phyloP scores from a whole-genome alignment of 1,140 invertebrate genomes.

The Tetraneura akinire region DNA sequence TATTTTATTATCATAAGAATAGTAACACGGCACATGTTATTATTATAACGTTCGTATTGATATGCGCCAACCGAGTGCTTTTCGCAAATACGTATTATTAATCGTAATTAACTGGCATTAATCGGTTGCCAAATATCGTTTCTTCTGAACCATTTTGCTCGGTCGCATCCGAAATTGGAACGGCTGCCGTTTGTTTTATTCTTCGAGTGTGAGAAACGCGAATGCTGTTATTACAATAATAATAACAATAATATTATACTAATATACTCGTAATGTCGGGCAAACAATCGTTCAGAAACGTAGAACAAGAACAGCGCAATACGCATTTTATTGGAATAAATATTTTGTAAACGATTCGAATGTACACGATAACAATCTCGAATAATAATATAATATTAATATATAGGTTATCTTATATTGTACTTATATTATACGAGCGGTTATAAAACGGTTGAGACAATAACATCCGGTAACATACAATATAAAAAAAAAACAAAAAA shows the following conservation, averaged over 20 bases:
- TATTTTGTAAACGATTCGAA: background rate
- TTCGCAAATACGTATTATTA: too few species aligned
- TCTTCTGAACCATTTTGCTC: background rate
- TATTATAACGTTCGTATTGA: too few species aligned
- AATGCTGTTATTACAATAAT: background rate
- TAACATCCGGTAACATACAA: too few species aligned
- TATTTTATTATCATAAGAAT: too few species aligned
- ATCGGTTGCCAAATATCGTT: slow-evolving; percentile 22
- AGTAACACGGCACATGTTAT: too few species aligned
- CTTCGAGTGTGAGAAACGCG: slow-evolving; percentile 32
- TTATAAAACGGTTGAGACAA: too few species aligned
- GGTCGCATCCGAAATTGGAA: slow-evolving; percentile 32
- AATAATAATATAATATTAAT: background rate
- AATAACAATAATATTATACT: background rate
- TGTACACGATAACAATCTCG: background rate
- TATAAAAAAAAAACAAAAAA: too few species aligned
- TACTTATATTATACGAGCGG: too few species aligned
- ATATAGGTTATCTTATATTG: background rate
- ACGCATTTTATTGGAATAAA: background rate
- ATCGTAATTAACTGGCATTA: slow-evolving; percentile 30
- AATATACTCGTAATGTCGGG: background rate
- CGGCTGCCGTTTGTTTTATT: background rate
- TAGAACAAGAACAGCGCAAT: background rate
- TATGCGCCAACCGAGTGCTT: too few species aligned
- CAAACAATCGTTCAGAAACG: slow-evolving; percentile 14